phyloP scores from a whole-genome alignment of 92 coral and sea anemone genomes.

The Desmophyllum pertusum region DNA sequence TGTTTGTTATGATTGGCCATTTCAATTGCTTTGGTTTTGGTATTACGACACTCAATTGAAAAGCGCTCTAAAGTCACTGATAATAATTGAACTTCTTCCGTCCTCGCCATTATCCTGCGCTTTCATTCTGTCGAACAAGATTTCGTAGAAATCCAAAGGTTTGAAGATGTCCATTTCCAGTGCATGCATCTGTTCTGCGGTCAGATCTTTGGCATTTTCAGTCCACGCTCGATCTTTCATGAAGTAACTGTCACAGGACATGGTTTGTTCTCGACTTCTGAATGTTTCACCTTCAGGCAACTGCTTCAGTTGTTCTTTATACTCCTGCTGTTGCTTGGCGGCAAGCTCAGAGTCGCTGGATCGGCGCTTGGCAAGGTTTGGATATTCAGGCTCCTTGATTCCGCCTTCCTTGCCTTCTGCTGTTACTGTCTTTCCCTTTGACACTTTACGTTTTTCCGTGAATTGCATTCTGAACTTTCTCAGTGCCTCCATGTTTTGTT shows the following conservation, averaged over 20 bases:
- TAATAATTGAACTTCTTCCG: no score
- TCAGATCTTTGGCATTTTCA: background rate
- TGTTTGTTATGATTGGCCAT: no score
- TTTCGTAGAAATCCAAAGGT: conserved; percentile 17
- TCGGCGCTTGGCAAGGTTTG: background rate
- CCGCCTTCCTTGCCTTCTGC: background rate
- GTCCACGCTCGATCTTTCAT: background rate
- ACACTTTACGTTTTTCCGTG: background rate
- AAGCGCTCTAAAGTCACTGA: no score
- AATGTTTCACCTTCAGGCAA: no score
- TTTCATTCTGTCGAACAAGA: conserved; percentile 5
- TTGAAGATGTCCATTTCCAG: conserved; percentile 23
- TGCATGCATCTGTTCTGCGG: conserved; percentile 11
- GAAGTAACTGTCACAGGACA: background rate
- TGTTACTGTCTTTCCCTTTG: background rate
- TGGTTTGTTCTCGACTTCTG: background rate
- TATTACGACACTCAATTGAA: no score
- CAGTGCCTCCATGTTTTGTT: background rate
- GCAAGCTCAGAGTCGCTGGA: background rate
- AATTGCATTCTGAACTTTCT: background rate
- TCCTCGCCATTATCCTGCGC: background rate
- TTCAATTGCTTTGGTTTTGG: no score
- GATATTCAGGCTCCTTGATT: background rate
- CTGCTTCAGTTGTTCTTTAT: background rate
- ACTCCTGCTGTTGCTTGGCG: background rate